Evolutionary conservation across 2,888 invertebrate genomes (phyloP).

Genomic region (Unio pictorum): DNA sequence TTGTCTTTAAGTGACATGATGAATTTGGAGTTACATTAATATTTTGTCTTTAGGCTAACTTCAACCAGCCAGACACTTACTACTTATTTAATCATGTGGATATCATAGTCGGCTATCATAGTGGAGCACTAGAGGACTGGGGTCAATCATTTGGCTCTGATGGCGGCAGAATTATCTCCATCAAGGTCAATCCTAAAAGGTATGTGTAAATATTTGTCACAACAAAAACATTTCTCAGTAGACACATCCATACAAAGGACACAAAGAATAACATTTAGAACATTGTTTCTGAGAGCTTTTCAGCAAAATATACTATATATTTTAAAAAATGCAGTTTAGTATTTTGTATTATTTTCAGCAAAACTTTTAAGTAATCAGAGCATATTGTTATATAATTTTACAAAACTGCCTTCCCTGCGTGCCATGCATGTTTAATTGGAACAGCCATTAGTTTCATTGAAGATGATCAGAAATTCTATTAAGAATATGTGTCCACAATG

Average conservation of each 20-base stretch:
- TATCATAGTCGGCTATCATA: slow-evolving; percentile 89
- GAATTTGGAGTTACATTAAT: not conserved
- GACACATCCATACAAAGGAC: not conserved
- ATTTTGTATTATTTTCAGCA: too few relatives aligned
- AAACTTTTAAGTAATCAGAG: too few relatives aligned
- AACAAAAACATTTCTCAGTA: not conserved
- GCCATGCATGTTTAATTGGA: too few relatives aligned
- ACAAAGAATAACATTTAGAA: not conserved
- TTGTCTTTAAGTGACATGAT: too few relatives aligned
- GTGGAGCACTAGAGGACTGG: slow-evolving; percentile 90
- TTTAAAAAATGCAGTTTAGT: too few relatives aligned
- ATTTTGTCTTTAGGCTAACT: slow-evolving; percentile 40
- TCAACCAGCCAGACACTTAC: slow-evolving; percentile 78
- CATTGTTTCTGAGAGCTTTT: not conserved
- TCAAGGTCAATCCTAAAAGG: slow-evolving; percentile 74
- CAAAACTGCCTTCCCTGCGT: too few relatives aligned
- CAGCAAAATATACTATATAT: not conserved
- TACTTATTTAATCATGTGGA: slow-evolving; percentile 98
- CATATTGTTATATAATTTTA: too few relatives aligned
- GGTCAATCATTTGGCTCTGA: slow-evolving; percentile 92
- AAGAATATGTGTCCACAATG: too few relatives aligned
- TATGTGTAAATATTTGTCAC: slow-evolving; percentile 37
- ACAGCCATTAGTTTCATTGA: too few relatives aligned
- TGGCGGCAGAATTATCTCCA: slow-evolving; percentile 83
- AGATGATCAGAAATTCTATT: too few relatives aligned